phyloP scores from a whole-genome alignment of 2,888 invertebrate species.

The Emmelina monodactyla region DNA sequence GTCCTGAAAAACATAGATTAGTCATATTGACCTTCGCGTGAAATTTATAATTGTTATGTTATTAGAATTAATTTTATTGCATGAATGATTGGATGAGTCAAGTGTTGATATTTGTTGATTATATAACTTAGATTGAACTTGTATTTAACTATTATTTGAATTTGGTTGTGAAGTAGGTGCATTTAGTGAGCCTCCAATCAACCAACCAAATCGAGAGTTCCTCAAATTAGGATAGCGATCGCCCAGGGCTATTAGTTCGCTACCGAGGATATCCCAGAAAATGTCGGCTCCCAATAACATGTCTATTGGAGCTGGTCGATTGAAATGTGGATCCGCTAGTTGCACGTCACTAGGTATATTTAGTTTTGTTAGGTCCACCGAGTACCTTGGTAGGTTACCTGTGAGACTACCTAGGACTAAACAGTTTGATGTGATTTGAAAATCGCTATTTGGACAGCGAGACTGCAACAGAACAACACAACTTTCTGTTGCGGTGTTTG shows the following conservation, averaged over 20 bases:
- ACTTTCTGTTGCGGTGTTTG: conserved; percentile 10
- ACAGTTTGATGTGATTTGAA: conserved; percentile 7
- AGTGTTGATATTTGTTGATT: too few relatives aligned
- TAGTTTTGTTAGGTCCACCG: conserved; percentile 5
- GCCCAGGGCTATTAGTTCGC: conserved; percentile 2
- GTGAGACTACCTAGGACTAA: conserved; percentile 12
- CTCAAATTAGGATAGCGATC: not conserved
- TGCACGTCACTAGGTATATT: conserved; percentile 11
- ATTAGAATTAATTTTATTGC: too few relatives aligned
- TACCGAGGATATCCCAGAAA: conserved; percentile 4
- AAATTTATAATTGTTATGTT: too few relatives aligned
- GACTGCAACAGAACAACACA: conserved; percentile 11
- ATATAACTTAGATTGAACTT: too few relatives aligned
- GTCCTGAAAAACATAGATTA: too few relatives aligned
- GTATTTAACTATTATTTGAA: not conserved
- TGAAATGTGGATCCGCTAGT: conserved; percentile 10
- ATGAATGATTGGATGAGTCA: too few relatives aligned
- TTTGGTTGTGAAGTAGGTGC: not conserved
- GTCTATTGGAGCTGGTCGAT: conserved; percentile 5
- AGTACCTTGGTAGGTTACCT: conserved; percentile 12
- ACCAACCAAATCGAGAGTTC: conserved; percentile 4
- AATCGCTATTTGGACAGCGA: conserved; percentile 4
- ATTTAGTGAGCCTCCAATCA: conserved; percentile 1
- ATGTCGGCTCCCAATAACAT: conserved; percentile 3
- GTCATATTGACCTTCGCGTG: too few relatives aligned